Base-by-base conservation (phyloP, 1,140 invertebrate species). In the Pararge aegeria region DNA sequence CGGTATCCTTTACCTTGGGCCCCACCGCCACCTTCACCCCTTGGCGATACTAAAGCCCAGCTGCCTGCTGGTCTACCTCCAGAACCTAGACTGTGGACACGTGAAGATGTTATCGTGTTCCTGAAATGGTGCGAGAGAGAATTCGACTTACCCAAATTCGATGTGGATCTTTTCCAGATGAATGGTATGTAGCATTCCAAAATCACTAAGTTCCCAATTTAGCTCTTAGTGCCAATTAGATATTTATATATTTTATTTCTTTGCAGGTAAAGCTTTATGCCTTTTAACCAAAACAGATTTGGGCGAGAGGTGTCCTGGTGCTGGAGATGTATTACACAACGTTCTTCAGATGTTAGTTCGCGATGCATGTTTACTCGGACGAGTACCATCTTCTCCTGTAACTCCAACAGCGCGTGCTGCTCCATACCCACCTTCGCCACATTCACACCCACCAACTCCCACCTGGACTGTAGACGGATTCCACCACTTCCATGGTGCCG, bases 151-250 rank as follows among this genome's bases (percentile, higher is more conserved):
- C 96, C 97, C 13, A 93, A 94, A 56, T 95, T 98, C 73, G 96
- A 98, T 78, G 95, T 97, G 92, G 97, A 98, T 74, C 94, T 97
- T 90, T 98, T 99, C 86, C 97, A 98, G 91, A 98, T 99, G 97
- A 99, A 99, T 87, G 98, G 97, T 94, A 91, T 92, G 89, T 66
- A 58, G 30, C 5, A 12, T 2, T 30, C 15, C 3, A 44, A 19
- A 48, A 52, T n/a, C 13, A 18, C 29, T 40, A 1, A 15, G 20
- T 20, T 12, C 1, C 3, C 37, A 24, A 21, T 9, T 38, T 21
- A 24, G 15, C 2, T 19, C 16, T 12, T 49, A 27, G 19, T 50
- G 20, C 0, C 9, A 30, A 34, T 29, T 29, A 55, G 2, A 24
- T 13, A 44, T 16, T 37, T 10, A 59, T 44, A 1, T 20, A 51